Evolutionary conservation across 2,113 vertebrate species (phyloP), one percentile per base, ranked within the genome.

Genomic region (Rhombomys opimus): DNA sequence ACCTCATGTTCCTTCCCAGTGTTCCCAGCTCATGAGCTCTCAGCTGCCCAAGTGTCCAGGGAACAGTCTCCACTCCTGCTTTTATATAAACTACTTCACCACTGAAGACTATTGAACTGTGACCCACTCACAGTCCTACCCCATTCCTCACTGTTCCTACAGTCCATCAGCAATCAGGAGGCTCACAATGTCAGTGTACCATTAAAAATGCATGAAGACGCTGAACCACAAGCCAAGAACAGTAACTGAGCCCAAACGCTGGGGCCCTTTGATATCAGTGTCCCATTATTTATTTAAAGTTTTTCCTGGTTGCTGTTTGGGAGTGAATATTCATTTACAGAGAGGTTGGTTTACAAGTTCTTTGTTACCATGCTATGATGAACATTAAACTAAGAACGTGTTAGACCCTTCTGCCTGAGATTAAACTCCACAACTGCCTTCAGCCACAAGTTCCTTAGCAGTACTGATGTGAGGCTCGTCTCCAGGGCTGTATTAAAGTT

Each of bases 261-360:
- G n/a, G n/a, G 32, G 73, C 38, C 73, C 88, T 95, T 78, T 70
- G 94, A 54, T 96, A 94, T 95, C 97, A 91, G 27, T 57, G 32
- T 95, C 98, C 75, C 97, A 98, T 98, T 96, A 99, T 97, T 98
- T 98, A 99, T 98, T 98, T 97, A 98, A 93, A 73, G 13, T 61
- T 97, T 98, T 98, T 98, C 97, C 96, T 97, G 91, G 94, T 97
- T 96, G 22, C 95, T 67, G 0, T 81, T 95, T 73, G 93, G 89
- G 65, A 96, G 89, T 27, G 41, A 22, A 80, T 98, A 97, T 98
- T 97, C 96, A 90, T 98, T 98, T 97, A 96, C 96, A 0, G 63
- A 82, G 86, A 96, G 92, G 54, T 93, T 93, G 46, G 6, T 95
- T 97, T 91, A 65, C 87, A 87, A 50, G 75, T 77, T 96, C 97